Percentiles rank a stretch among this genome's conserved stretches.
These are phyloP conservation scores for Brevimyrus niger DNA, from an alignment of 2,113 vertebrate species.

Conservation along the genomic window DNA sequence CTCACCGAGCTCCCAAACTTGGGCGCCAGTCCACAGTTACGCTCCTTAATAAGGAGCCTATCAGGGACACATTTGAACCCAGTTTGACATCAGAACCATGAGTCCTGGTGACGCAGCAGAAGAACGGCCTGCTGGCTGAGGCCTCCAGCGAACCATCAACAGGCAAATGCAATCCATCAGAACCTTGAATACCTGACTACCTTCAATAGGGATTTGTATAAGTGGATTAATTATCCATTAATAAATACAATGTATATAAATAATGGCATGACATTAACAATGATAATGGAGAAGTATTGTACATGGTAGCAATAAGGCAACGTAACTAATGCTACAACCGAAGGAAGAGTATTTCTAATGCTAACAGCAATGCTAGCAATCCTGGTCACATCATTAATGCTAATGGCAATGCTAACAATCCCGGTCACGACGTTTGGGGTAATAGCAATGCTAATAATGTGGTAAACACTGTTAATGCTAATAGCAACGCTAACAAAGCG, in stretches of 20 bases:
- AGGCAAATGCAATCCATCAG: background rate
- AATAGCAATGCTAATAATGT: background rate
- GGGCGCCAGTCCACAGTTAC: background rate
- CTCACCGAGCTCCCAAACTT: background rate
- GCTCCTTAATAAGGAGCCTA: background rate
- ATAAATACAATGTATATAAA: background rate
- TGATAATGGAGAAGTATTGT: background rate
- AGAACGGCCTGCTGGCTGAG: background rate
- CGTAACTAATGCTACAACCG: background rate
- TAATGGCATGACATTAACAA: background rate
- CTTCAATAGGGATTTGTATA: background rate
- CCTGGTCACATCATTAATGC: background rate
- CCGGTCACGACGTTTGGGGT: background rate
- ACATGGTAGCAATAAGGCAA: background rate
- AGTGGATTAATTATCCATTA: background rate
- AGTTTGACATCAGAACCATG: background rate
- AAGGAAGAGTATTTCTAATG: background rate
- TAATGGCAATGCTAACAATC: background rate
- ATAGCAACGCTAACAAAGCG: background rate
- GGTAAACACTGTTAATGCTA: background rate
- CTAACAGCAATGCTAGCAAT: background rate
- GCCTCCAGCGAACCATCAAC: background rate
- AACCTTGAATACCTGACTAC: background rate
- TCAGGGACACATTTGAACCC: background rate
- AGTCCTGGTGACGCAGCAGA: background rate